Evolutionary conservation across 2,888 invertebrate species (phyloP).

Genomic region (Cremastinae sp.): DNA sequence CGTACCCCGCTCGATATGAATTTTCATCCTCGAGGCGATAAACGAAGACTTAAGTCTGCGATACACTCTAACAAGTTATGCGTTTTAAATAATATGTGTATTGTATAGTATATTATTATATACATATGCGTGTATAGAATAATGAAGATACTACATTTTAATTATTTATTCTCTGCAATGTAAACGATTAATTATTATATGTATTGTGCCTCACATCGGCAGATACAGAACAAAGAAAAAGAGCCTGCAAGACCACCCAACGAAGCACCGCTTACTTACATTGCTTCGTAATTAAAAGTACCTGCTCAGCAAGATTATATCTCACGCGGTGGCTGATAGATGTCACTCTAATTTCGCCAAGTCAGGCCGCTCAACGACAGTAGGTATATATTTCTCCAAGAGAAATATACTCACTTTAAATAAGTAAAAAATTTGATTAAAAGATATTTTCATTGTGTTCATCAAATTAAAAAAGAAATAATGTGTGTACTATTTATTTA

Average conservation of each 20-base stretch:
- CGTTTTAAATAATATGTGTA: too few species aligned
- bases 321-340: conserved; percentile 59
- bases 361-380: conserved; percentile 51
- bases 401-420: too few species aligned
- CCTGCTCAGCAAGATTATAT: conserved; percentile 66
- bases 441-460: neutral
- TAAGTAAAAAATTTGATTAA: conserved; percentile 1
- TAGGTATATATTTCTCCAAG: neutral
- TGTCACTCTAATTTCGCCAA: conserved; percentile 63
- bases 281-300: conserved; percentile 68
- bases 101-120: too few species aligned
- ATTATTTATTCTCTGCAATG: too few species aligned
- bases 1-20: too few species aligned
- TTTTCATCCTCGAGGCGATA: too few species aligned
- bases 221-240: conserved; percentile 36
- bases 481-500: too few species aligned
- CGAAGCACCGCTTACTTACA: conserved; percentile 37
- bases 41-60: too few species aligned
- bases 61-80: too few species aligned
- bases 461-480: neutral
- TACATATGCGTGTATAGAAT: too few species aligned
- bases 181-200: conserved; percentile 13
- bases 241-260: conserved; percentile 48
- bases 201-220: conserved; percentile 16
- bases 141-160: too few species aligned